phyloP scores from a whole-genome alignment of 2,113 vertebrate genomes.

The Platysteira castanea region DNA sequence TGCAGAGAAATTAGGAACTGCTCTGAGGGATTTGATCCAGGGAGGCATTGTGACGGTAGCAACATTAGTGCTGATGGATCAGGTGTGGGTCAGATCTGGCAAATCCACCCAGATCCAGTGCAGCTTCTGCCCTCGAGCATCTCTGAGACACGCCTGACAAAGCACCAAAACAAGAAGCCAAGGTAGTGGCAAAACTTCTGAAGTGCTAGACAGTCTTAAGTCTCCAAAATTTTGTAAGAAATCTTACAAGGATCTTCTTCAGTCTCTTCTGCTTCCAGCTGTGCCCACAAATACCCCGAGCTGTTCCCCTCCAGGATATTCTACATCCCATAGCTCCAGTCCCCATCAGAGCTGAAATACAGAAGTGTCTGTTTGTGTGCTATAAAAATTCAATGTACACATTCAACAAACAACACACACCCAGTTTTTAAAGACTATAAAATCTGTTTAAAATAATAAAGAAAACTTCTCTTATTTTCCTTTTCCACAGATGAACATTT shows the following conservation, averaged over 20 bases:
- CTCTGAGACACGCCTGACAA: not conserved
- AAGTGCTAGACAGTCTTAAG: not conserved
- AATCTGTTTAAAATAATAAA: not conserved
- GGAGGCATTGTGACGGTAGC: too few relatives aligned
- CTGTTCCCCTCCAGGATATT: not conserved
- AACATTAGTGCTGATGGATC: not conserved
- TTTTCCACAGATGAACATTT: not conserved
- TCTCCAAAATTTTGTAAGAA: not conserved
- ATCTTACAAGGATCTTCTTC: not conserved
- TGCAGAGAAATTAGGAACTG: not conserved
- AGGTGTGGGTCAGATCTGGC: not conserved
- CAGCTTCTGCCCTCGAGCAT: not conserved
- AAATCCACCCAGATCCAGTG: not conserved
- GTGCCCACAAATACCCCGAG: not conserved
- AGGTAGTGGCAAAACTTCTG: not conserved
- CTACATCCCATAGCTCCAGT: not conserved
- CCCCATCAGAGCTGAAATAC: not conserved
- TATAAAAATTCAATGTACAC: not conserved
- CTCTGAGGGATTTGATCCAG: not conserved
- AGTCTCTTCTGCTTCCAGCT: not conserved
- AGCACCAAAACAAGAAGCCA: not conserved
- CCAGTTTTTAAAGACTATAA: not conserved
- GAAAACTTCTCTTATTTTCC: not conserved
- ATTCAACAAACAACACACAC: not conserved
- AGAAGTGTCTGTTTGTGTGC: rapidly evolving